These are phyloP conservation scores for Platycercus adscitus DNA, from an alignment of 2,113 vertebrate species.

Conservation along the genomic window DNA sequence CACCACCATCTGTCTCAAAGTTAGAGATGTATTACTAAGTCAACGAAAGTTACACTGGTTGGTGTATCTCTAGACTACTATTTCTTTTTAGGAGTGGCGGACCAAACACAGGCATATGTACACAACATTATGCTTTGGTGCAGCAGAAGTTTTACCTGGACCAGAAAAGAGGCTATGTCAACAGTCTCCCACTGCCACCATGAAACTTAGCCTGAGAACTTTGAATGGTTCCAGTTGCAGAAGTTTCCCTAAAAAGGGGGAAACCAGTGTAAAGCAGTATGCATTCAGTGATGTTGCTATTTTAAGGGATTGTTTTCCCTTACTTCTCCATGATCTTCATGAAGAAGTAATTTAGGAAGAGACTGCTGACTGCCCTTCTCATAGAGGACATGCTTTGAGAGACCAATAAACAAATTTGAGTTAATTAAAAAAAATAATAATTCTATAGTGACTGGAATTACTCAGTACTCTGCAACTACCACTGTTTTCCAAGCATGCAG, in stretches of 20 bases:
- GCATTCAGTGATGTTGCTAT: background rate
- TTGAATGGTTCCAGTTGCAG: background rate
- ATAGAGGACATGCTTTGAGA: background rate
- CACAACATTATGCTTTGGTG: background rate
- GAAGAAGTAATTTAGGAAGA: background rate
- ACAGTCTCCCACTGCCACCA: background rate
- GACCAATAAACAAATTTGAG: background rate
- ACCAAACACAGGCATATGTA: background rate
- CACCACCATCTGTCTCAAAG: background rate
- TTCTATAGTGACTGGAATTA: background rate
- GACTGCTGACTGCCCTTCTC: background rate
- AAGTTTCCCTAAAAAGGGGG: background rate
- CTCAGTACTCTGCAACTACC: background rate
- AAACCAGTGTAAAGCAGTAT: background rate
- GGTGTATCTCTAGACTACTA: background rate
- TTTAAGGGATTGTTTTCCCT: background rate
- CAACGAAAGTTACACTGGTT: accelerated
- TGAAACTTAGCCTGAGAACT: background rate
- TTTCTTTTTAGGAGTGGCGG: background rate
- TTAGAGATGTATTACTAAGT: background rate
- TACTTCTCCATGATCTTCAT: background rate
- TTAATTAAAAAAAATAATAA: background rate
- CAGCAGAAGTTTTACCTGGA: background rate
- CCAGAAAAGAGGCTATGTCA: background rate
- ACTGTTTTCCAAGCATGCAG: background rate